Conservation (phyloP, 2,113 vertebrate species). For the Lepus americanus region DNA sequence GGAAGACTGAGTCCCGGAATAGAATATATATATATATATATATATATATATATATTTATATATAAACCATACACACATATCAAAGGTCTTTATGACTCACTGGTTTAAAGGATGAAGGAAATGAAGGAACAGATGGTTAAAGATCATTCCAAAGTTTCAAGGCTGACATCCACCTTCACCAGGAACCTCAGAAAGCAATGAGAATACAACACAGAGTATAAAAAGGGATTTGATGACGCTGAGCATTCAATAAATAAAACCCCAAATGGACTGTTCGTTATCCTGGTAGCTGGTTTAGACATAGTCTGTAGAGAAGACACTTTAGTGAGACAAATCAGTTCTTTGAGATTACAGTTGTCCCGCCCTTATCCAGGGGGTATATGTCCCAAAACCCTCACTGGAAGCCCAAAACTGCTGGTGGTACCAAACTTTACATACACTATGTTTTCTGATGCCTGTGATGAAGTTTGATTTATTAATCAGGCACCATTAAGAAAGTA, state of each 20-base stretch:
- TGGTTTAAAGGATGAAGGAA: slow-evolving; percentile 10
- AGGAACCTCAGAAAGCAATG: slow-evolving; percentile 14
- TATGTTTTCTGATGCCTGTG: not conserved
- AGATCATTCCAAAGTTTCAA: slow-evolving; percentile 12
- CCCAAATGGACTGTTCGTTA: not conserved
- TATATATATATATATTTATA: not conserved
- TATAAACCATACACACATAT: not conserved
- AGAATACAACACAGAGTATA: not conserved
- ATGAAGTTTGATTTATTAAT: not conserved
- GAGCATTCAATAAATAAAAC: slow-evolving; percentile 10
- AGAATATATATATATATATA: not conserved
- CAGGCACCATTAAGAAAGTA: not conserved
- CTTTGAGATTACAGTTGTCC: not conserved
- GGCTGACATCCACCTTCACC: not conserved
- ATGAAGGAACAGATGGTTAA: not conserved
- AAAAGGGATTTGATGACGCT: slow-evolving; percentile 22
- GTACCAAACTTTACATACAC: not conserved
- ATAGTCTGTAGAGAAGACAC: not conserved
- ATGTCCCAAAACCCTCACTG: too few relatives aligned
- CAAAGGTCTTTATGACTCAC: slow-evolving; percentile 62
- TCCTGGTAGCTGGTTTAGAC: not conserved
- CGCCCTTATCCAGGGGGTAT: too few relatives aligned
- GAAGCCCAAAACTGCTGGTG: too few relatives aligned
- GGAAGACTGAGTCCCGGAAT: not conserved
- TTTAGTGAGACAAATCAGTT: not conserved